Percentiles rank a stretch among this genome's conserved stretches.
phyloP scores from a whole-genome alignment of 2,797 vertebrate species.

The Argentina silus region DNA sequence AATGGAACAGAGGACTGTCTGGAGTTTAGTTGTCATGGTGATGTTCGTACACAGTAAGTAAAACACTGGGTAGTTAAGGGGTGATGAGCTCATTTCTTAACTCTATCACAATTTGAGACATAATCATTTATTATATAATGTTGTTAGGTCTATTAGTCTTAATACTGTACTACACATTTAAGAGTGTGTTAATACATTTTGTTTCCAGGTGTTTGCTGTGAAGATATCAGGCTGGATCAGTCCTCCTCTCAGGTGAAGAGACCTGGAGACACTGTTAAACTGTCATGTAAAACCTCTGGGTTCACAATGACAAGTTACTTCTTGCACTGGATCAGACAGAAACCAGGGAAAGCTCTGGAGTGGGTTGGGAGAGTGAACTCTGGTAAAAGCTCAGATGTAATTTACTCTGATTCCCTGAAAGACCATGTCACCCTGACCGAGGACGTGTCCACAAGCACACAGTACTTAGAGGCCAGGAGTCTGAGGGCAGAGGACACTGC shows the following conservation, averaged over 20 bases:
- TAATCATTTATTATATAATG: too few relatives aligned
- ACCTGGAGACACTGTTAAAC: constrained; percentile 38
- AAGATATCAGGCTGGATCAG: constrained; percentile 32
- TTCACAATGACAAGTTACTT: constrained; percentile 10
- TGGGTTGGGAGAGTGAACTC: constrained; percentile 24
- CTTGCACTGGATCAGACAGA: constrained; percentile 43
- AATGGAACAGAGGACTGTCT: neutral
- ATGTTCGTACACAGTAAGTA: neutral
- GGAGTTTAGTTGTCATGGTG: neutral
- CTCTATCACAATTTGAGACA: too few relatives aligned
- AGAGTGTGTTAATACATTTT: neutral
- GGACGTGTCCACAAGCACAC: constrained; percentile 23
- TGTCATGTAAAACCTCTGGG: constrained; percentile 54
- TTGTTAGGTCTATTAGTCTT: too few relatives aligned
- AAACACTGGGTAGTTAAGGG: neutral
- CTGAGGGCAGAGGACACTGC: constrained; percentile 33
- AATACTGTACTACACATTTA: constrained; percentile 24
- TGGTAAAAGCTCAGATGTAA: neutral
- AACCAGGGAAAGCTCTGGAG: constrained; percentile 30
- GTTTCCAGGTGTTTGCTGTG: constrained; percentile 23
- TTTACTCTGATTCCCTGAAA: constrained; percentile 14
- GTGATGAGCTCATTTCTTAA: too few relatives aligned
- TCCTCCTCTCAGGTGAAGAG: constrained; percentile 20
- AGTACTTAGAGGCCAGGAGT: constrained; percentile 31
- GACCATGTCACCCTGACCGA: constrained; percentile 19